Conservation (phyloP, 2,113 vertebrate species). For the Seriola quinqueradiata region DNA sequence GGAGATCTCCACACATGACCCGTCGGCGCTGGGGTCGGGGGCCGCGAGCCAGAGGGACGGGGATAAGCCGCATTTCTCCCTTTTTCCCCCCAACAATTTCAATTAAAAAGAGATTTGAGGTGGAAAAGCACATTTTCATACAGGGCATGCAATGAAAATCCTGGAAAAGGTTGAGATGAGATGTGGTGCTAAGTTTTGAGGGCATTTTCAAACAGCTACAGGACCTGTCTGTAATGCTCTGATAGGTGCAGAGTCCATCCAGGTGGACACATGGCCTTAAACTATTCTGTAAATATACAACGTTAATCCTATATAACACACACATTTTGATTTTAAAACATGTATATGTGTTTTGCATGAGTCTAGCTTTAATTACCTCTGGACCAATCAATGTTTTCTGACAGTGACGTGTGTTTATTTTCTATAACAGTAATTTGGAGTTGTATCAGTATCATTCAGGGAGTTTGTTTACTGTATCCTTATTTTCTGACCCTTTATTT, state of each 20-base stretch:
- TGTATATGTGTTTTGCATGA: background rate
- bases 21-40: constrained; percentile 59
- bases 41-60: constrained; percentile 50
- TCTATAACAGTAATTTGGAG: background rate
- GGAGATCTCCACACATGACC: constrained; percentile 78
- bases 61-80: constrained; percentile 77
- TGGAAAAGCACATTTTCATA: constrained; percentile 79
- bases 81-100: constrained; percentile 69
- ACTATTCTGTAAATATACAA: background rate
- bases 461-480: background rate
- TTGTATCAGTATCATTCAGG: constrained; percentile 24
- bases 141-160: constrained; percentile 35
- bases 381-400: background rate
- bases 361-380: background rate
- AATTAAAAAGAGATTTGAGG: constrained; percentile 86
- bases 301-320: background rate
- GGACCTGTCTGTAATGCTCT: background rate
- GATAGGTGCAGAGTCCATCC: background rate
- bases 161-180: constrained; percentile 39
- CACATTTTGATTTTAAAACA: background rate
- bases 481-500: background rate
- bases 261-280: background rate
- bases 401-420: constrained; percentile 9
- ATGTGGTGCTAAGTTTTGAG: constrained; percentile 20
- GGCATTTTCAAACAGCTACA: constrained; percentile 5